A percentile compares a stretch with the other conserved stretches of the same genome.
These are phyloP conservation scores for Mystacides longicornis DNA, from an alignment of 2,888 invertebrate genomes.

Conservation along the genomic window DNA sequence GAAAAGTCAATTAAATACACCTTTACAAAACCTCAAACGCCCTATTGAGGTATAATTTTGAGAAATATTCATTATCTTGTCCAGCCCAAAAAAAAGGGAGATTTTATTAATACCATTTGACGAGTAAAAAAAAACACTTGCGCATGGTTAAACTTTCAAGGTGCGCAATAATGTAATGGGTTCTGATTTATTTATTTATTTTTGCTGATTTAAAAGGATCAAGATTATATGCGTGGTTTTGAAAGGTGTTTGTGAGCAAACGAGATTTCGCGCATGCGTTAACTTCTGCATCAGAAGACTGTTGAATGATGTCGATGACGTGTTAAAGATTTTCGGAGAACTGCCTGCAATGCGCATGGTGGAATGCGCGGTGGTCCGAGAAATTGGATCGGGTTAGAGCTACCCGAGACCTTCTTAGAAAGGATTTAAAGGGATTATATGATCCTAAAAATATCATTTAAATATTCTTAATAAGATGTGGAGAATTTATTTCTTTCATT, in stretches of 20 bases:
- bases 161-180: no score
- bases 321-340: not conserved
- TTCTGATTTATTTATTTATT: no score
- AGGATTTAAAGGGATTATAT: conserved; percentile 6
- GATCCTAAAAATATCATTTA: conserved; percentile 7
- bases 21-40: no score
- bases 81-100: no score
- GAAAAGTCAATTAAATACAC: no score
- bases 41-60: no score
- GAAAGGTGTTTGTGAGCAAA: conserved; percentile 1
- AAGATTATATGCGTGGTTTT: not conserved
- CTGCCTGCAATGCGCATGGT: not conserved
- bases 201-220: conserved; percentile 1
- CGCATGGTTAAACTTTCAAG: no score
- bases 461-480: no score
- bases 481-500: no score
- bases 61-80: no score
- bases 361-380: not conserved
- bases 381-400: not conserved
- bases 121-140: no score
- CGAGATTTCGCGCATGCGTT: not conserved
- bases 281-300: not conserved
- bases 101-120: no score
- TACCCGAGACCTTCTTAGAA: not conserved
- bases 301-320: not conserved